Conservation (phyloP, 2,797 vertebrate species). For the Chiroxiphia lanceolata region DNA sequence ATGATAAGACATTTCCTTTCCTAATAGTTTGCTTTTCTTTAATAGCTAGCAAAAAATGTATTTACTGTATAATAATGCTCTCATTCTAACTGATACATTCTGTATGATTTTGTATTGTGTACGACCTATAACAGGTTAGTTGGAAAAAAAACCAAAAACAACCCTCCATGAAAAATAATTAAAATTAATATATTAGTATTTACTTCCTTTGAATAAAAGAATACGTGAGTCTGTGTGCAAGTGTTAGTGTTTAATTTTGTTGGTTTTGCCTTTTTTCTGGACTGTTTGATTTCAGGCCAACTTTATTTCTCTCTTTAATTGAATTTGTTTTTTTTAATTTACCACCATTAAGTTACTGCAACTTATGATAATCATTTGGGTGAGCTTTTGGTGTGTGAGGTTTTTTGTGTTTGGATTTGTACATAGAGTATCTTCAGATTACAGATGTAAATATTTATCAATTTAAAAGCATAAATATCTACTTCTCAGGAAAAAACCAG, state of each 20-base stretch:
- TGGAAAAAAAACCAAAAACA: not conserved
- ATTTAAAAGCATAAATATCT: not conserved
- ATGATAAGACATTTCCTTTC: not conserved
- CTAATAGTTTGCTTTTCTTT: not conserved
- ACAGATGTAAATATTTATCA: not conserved
- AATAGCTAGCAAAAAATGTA: not conserved
- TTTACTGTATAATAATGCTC: not conserved
- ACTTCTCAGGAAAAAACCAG: not conserved
- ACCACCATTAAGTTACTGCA: not conserved
- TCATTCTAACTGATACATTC: not conserved
- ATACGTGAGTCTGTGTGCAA: accelerated
- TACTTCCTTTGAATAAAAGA: not conserved
- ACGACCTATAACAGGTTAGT: not conserved
- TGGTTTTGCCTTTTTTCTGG: not conserved
- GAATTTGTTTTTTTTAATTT: not conserved
- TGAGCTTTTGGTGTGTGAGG: accelerated
- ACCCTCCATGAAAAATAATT: not conserved
- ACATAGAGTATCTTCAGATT: not conserved
- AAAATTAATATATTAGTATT: not conserved
- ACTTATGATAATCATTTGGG: not conserved
- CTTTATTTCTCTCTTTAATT: not conserved
- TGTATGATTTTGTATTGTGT: not conserved
- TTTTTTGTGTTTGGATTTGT: not conserved
- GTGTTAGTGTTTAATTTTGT: not conserved
- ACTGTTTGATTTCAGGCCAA: not conserved